Base-by-base conservation (phyloP, 2,113 vertebrate species). In the Cephalopholis sonnerati region DNA sequence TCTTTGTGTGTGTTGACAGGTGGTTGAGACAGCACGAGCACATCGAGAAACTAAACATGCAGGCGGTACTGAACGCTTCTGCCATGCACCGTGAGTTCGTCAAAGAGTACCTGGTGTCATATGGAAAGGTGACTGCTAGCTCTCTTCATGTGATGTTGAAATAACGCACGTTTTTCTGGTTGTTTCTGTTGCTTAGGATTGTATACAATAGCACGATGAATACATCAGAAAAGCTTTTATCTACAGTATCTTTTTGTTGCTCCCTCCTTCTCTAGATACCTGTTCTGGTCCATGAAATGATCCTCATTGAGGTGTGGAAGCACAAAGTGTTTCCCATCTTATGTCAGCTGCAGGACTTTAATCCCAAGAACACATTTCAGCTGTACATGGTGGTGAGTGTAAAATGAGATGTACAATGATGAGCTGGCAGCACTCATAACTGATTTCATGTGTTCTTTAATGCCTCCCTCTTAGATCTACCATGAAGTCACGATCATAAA, bases 401-500 rank as follows among this genome's bases (percentile, higher is more conserved):
- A 13, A 67, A 53, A 64, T 1, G 0, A 61, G n/a, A 39, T 32
- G 2, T 36, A 80, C 24, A 64, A 61, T 41, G 5, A 53, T 20
- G 27, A 29, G 27, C 12, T 50, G 15, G 25, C 12, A 67, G 32
- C 11, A 4, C 20, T 83, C n/a, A 24, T 46, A 18, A 18, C 18
- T 48, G 20, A 72, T 50, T 22, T 51, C 4, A 36, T 64, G 3
- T 58, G 0, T 41, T 61, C 24, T 73, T 50, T 7, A 65, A 16
- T 36, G n/a, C 69, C 1, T 70, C 53, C 15, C 2, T 84, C 63
- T 70, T 17, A 99, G 98, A 95, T 99, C 74, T 96, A 96, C 70
- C 97, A 99, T 0, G 98, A 99, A 91, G 98, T 96, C 63, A 97
- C 98, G 20, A 93, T 99, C 87, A 96, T 99, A 89, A 99, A 99